Base-by-base conservation (phyloP, 2,888 invertebrate species). In the Tetragonisca angustula region DNA sequence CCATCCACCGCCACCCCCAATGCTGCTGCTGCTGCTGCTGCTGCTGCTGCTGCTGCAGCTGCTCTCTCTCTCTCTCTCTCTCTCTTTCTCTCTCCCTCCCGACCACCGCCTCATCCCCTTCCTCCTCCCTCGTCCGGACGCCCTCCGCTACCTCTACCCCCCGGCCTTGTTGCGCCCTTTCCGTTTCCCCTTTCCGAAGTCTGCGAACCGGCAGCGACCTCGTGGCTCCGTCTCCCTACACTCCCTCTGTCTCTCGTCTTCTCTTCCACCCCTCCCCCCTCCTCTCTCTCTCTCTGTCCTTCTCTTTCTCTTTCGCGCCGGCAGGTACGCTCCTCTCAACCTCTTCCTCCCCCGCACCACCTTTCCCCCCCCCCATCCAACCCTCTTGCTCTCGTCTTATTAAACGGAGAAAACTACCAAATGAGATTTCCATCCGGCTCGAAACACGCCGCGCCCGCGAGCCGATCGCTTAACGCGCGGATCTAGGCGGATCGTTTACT, bases 131-230 rank as follows among this genome's bases (percentile, higher is more conserved):
- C 85, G 78, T 79, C 74, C 88, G 75, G 69, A 69, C 84, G 69
- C 76, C 76, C 92, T 84, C 89, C 86, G 81, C 84, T 88, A 70
- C 85, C 88, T 87, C 88, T 87, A 84, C 82, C 85, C 89, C 83
- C 90, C 90, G 81, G 86, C 88, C 88, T 86, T 86, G 90, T 86
- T 89, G 87, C 88, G 87, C 88, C 90, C 89, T 86, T 88, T 91
- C 88, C 89, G 86, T 89, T 87, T 90, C 90, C 89, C 85, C 86
- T 91, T 88, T 87, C 85, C 88, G 85, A 91, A 91, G 91, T 91
- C 91, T 89, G 87, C 89, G 88, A 88, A 86, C 91, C 88, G 89
- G 87, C 89, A 85, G 87, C 89, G 87, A 89, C 86, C 90, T 89
- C 90, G 87, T 90, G 88, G 89, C 90, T 91, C 88, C 89, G 86